Evolutionary conservation across 1,140 invertebrate genomes (phyloP), one percentile per base, ranked within the genome.

Genomic region (Bathynomus jamesi): DNA sequence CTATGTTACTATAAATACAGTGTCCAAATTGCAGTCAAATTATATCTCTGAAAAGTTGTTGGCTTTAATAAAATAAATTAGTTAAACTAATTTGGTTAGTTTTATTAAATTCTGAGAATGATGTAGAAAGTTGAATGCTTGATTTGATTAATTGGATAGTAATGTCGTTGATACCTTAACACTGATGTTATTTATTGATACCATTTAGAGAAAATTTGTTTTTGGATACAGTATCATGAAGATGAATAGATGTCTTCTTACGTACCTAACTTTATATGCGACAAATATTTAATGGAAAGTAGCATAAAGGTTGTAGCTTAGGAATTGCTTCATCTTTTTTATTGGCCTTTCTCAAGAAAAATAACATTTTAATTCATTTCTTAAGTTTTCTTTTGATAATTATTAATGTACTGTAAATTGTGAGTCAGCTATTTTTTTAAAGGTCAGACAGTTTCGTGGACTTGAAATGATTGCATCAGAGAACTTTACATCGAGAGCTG

Each of bases 381-480:
- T 40, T 8, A 40, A 40, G 17, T 40, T 40, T 8, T 40, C 17
- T 40, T 40, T 8, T 40, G 32, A 7, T 40, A 8, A 7, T 7
- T 7, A 40, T 8, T 40, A 40, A 40, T 17, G 7, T 40, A 17
- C 13, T 53, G 21, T 17, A 17, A 21, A 17, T 53, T 5, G 11
- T 53, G 13, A 11, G 13, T 53, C 11, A 53, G 13, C 5, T 53
- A 53, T 53, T 53, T 53, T 53, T 21, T 17, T 17, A 53, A 53
- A 53, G 40, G 5, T 3, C 21, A 53, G 40, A 53, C 40, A 53
- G 21, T 53, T 53, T 53, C 40, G 83, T 79, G 93, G 96, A 1
- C 83, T 99, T 29, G 97, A 99, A 82, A 87, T 98, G 87, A 98
- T 98, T 81, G 95, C 95, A 46, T 95, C 93, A 69, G 95, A 98